phyloP scores from a whole-genome alignment of 2,888 invertebrate species.

The Merodon equestris region DNA sequence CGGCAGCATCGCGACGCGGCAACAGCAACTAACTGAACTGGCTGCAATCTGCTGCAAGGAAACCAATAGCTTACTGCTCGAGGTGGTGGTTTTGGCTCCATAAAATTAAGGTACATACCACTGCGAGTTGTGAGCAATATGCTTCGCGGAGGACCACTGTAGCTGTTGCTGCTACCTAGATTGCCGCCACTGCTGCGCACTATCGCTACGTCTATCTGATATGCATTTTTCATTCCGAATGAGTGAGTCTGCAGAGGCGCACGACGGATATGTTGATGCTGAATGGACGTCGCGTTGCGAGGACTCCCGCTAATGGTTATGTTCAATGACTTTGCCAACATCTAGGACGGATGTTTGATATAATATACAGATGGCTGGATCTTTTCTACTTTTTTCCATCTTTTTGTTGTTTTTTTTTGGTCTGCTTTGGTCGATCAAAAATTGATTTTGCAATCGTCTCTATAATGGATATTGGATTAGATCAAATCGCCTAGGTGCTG shows the following conservation, averaged over 20 bases:
- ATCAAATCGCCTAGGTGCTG: constrained; percentile 65
- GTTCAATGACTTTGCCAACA: constrained; percentile 69
- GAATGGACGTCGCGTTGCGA: constrained; percentile 68
- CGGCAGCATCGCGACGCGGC: constrained; percentile 28
- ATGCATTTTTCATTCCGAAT: constrained; percentile 69
- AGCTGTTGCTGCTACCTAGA: constrained; percentile 36
- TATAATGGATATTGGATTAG: constrained; percentile 69
- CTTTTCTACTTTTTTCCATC: constrained; percentile 1
- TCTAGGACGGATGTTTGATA: constrained; percentile 66
- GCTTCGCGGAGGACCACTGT: constrained; percentile 42
- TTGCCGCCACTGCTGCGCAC: constrained; percentile 57
- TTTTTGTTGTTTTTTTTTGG: constrained; percentile 14
- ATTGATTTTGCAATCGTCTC: constrained; percentile 70
- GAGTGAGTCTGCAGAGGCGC: constrained; percentile 69
- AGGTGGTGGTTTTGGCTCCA: constrained; percentile 57
- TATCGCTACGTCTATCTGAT: constrained; percentile 68
- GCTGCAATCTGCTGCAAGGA: constrained; percentile 63
- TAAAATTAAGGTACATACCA: constrained; percentile 64
- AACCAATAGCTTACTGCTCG: constrained; percentile 53
- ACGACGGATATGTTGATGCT: constrained; percentile 68
- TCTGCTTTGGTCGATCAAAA: constrained; percentile 55
- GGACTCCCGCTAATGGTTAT: constrained; percentile 69
- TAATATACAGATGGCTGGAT: constrained; percentile 57
- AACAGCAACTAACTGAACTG: constrained; percentile 57
- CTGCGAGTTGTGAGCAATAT: constrained; percentile 56